Evolutionary conservation across 2,113 vertebrate species (phyloP), one percentile per base, ranked within the genome.

Genomic region (Sula dactylatra): DNA sequence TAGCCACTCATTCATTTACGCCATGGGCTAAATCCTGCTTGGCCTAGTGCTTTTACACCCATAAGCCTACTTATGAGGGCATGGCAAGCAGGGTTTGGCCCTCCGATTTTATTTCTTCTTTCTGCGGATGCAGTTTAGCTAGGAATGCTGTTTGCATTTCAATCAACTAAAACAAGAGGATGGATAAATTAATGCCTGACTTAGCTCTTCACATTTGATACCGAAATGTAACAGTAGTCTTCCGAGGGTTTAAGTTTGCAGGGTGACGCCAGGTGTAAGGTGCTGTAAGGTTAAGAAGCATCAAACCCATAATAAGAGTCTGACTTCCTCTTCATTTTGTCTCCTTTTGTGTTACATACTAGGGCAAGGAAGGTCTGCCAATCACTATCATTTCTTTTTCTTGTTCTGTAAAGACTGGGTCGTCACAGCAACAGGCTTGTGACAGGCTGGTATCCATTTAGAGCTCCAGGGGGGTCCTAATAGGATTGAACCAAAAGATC

Each of bases 271-370:
- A 97, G 98, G 98, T 98, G 71, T 98, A 98, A 98, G 98, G 98
- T 98, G 98, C 94, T 97, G 72, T 98, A 90, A 98, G 99, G 98
- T 98, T 99, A 99, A 99, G 98, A 98, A 98, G 98, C 98, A 97
- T 97, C 98, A 98, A 98, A 98, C 98, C 97, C 96, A 96, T 94
- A 97, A 97, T 98, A 98, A 99, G 98, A 98, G 98, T 97, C 96
- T 97, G 97, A 98, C 99, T 99, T 99, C 98, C 99, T 99, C 98
- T 98, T 98, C 97, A 97, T 99, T 98, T 98, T 99, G 98, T 99
- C 97, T 93, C 95, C 98, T 98, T 99, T 99, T 99, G 98, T 99
- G 98, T 96, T 97, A 98, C 98, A 96, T 97, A 98, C 98, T 97
- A 98, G 98, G 98, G 98, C 98, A 98, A 99, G 98, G 98, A 98